Conservation (phyloP, 2,113 vertebrate genomes). For the Phyllostomus hastatus region DNA sequence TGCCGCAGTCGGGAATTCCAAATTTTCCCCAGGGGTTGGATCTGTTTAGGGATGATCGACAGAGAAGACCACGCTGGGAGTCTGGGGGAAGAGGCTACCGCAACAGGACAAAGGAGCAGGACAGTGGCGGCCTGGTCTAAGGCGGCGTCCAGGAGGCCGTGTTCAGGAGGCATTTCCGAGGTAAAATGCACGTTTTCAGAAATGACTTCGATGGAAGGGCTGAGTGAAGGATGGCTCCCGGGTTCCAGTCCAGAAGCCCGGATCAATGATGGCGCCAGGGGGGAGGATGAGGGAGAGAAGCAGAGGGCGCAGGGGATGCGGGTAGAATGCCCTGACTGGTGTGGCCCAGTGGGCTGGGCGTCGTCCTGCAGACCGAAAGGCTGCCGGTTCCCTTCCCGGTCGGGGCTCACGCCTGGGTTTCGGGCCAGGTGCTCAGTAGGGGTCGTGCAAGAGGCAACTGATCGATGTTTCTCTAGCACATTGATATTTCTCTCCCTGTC, state of each 20-base stretch:
- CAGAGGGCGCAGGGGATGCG: neutral
- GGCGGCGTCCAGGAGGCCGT: neutral
- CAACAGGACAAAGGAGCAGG: neutral
- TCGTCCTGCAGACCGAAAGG: no score
- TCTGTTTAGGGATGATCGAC: neutral
- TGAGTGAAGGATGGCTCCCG: neutral
- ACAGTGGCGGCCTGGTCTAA: rapidly evolving
- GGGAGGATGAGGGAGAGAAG: neutral
- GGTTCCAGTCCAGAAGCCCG: neutral
- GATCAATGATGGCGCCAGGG: neutral
- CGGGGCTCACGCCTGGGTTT: no score
- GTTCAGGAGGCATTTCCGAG: neutral
- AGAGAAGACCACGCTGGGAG: neutral
- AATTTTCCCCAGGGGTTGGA: neutral
- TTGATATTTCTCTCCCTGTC: no score
- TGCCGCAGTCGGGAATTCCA: rapidly evolving
- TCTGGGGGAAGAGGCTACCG: neutral
- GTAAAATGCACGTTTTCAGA: neutral
- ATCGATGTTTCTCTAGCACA: no score
- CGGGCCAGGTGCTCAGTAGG: no score
- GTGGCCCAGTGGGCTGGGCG: no score
- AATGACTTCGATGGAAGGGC: neutral
- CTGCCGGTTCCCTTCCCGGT: no score
- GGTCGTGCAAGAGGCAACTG: no score
- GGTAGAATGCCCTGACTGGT: no score